These are phyloP conservation scores for Saguinus oedipus DNA, from an alignment of 2,797 vertebrate genomes.

Conservation along the genomic window DNA sequence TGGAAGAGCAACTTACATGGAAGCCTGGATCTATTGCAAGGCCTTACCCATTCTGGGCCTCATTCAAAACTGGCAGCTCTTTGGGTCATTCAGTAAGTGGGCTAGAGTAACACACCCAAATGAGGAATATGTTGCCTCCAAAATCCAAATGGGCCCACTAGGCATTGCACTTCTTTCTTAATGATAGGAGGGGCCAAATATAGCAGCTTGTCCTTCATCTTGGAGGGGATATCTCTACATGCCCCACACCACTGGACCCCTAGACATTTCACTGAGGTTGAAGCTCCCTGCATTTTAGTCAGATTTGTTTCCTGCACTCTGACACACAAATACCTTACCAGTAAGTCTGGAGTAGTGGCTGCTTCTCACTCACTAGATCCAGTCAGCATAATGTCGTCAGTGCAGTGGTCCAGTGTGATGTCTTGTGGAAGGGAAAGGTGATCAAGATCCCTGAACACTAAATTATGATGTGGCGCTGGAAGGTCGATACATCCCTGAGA, in stretches of 20 bases:
- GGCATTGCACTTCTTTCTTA: background rate
- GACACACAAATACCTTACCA: background rate
- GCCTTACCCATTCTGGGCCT: background rate
- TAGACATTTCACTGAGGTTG: background rate
- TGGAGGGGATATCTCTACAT: background rate
- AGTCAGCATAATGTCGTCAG: background rate
- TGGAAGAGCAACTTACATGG: background rate
- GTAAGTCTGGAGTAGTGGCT: background rate
- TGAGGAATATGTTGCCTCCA: background rate
- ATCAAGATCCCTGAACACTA: background rate
- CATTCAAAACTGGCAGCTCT: background rate
- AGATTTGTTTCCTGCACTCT: background rate
- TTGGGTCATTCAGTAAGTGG: background rate
- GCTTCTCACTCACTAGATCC: background rate
- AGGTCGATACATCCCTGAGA: background rate
- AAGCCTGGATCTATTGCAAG: background rate
- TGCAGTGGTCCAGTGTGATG: background rate
- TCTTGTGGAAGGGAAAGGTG: background rate
- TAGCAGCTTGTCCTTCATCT: background rate
- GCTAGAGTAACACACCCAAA: background rate
- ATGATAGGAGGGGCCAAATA: background rate
- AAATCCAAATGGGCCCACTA: background rate
- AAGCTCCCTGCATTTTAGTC: background rate
- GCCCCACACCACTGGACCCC: background rate
- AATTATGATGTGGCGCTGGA: background rate